A percentile compares a stretch with the other conserved stretches of the same genome.
phyloP scores from a whole-genome alignment of 2,888 invertebrate genomes.

The Eupelmus urozonus region DNA sequence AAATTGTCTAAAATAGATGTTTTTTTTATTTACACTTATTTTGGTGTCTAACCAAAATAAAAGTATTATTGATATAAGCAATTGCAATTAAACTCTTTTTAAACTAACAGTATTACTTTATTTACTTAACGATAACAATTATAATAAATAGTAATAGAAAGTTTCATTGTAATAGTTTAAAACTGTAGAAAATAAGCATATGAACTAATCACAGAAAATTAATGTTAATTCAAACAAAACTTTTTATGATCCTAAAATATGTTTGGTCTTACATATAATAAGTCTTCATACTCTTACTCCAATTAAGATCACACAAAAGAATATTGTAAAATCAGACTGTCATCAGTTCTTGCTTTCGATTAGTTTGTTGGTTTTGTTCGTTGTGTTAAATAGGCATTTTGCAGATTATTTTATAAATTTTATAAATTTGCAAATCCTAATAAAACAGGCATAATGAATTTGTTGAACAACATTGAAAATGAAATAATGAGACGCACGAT shows the following conservation, averaged over 20 bases:
- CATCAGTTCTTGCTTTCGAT: conserved; percentile 50
- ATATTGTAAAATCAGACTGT: conserved; percentile 9
- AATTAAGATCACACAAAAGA: background rate
- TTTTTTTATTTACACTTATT: conserved; percentile 13
- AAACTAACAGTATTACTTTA: conserved; percentile 44
- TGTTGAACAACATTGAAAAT: conserved; percentile 3
- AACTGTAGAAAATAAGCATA: too few relatives aligned
- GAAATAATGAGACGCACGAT: conserved; percentile 6
- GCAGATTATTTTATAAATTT: conserved; percentile 14
- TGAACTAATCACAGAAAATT: too few relatives aligned
- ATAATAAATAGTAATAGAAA: too few relatives aligned
- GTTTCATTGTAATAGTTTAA: background rate
- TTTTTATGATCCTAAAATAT: background rate
- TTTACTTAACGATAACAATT: conserved; percentile 22
- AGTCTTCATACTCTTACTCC: too few relatives aligned
- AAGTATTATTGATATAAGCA: conserved; percentile 31
- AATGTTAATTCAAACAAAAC: too few relatives aligned
- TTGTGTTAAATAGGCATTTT: conserved; percentile 29
- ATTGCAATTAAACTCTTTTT: background rate
- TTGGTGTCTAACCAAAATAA: background rate
- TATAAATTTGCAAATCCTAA: conserved; percentile 38
- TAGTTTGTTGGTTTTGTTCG: conserved; percentile 43
- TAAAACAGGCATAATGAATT: conserved; percentile 26
- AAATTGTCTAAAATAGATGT: conserved; percentile 21
- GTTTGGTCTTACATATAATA: too few relatives aligned